Base-by-base conservation (phyloP, 2,888 invertebrate genomes). In the Zootermopsis nevadensis region DNA sequence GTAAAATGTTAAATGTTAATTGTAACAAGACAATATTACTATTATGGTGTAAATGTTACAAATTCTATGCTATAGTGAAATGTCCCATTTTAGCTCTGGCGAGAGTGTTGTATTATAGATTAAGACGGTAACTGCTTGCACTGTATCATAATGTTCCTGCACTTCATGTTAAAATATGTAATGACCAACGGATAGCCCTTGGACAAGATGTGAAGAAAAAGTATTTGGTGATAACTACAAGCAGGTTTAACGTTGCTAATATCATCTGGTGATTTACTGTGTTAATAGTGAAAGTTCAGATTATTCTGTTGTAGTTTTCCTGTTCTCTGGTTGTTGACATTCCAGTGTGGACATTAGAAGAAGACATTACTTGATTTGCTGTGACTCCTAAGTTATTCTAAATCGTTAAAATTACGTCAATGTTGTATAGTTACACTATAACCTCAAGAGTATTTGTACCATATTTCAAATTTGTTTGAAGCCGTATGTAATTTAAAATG, bases 11-110 rank as follows among this genome's bases (percentile, higher is more conserved):
- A 83, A 74, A 84, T 81, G 84, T 84, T 84, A 77, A 84, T 83
- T 81, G 80, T 84, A 84, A 83, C 77, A 81, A 83, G 84, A 84
- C 84, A 84, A 84, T 84, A 84, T 83, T 83, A 82, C 69, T 82
- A 82, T 77, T 67, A 67, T 38, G 77, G 80, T 83, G 55, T 81
- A 83, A 81, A 80, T 82, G 82, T 82, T 82, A 84, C 79, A 79
- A 81, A 84, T 84, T 84, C 84, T 81, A 60, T 81, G 81, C 72
- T 81, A 27, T 81, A 81, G 69, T 42, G 48, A 69, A 38, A 81
- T 66, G 38, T 79, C 79, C 60, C 35, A 19, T 77, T 79, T n/a
- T 60, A 48, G 48, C 33, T 79, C 27, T 66, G 79, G 79, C 15
- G 66, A 79, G 79, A 79, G 66, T 66, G 79, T 66, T 79, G 66